Conservation (phyloP, 2,888 invertebrate species). For the Megamerina dolium region DNA sequence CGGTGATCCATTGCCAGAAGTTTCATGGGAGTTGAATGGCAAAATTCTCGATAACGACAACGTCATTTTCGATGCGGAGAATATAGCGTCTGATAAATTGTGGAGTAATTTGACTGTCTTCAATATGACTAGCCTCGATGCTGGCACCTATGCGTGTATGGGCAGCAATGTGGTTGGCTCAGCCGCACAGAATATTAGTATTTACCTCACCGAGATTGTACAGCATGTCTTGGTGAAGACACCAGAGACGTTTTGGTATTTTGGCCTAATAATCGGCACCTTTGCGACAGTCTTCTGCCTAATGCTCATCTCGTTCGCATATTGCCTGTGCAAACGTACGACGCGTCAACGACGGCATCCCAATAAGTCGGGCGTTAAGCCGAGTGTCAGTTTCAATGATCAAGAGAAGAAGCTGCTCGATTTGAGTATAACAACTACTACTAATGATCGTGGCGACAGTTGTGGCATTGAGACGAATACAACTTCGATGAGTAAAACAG, state of each 20-base stretch:
- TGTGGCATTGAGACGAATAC: slow-evolving; percentile 58
- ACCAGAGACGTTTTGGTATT: slow-evolving; percentile 72
- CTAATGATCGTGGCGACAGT: slow-evolving; percentile 58
- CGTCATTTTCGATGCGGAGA: slow-evolving; percentile 50
- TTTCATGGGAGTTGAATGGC: slow-evolving; percentile 78
- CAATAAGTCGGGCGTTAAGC: slow-evolving; percentile 63
- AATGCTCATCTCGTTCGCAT: slow-evolving; percentile 57
- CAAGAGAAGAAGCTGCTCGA: slow-evolving; percentile 83
- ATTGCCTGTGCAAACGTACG: slow-evolving; percentile 52
- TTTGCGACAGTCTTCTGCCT: slow-evolving; percentile 60
- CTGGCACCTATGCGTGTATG: slow-evolving; percentile 75
- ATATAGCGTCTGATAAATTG: slow-evolving; percentile 44
- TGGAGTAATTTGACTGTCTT: slow-evolving; percentile 80
- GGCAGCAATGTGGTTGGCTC: slow-evolving; percentile 49
- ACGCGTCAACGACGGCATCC: slow-evolving; percentile 53
- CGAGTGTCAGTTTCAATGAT: slow-evolving; percentile 77
- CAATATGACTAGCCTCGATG: slow-evolving; percentile 74
- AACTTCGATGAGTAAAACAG: slow-evolving; percentile 42
- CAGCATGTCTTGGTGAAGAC: slow-evolving; percentile 52
- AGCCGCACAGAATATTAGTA: slow-evolving; percentile 53
- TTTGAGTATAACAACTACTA: slow-evolving; percentile 69
- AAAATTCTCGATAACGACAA: slow-evolving; percentile 55
- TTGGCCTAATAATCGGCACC: slow-evolving; percentile 66
- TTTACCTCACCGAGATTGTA: slow-evolving; percentile 63
- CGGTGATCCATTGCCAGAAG: slow-evolving; percentile 77